phyloP scores from a whole-genome alignment of 2,888 invertebrate genomes.

The Hyles lineata region DNA sequence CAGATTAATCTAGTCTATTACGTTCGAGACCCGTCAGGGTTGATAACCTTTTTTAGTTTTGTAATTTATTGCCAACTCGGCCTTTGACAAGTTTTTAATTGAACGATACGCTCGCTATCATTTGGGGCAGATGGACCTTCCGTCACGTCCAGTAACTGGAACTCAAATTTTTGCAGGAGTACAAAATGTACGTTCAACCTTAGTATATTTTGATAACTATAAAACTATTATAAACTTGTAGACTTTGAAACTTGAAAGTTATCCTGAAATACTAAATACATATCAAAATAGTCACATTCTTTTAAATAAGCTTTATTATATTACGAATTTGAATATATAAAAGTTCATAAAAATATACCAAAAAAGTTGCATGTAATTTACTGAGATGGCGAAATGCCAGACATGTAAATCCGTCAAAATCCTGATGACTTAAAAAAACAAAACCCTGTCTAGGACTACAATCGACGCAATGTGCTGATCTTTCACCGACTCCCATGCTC shows the following conservation, averaged over 20 bases:
- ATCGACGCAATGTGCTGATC: not conserved
- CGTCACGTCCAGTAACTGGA: not conserved
- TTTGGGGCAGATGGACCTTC: not conserved
- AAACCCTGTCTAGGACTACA: not conserved
- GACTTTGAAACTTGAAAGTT: no score
- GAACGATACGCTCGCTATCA: not conserved
- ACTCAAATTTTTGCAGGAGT: not conserved
- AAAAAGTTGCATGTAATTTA: no score
- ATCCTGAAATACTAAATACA: no score
- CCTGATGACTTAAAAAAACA: not conserved
- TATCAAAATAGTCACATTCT: no score
- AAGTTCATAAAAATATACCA: no score
- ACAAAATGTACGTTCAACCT: no score
- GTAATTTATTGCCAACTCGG: conserved; percentile 2
- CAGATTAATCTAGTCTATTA: conserved; percentile 19
- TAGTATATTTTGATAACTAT: no score
- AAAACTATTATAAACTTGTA: no score
- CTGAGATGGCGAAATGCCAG: no score
- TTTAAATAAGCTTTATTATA: no score
- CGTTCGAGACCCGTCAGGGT: conserved; percentile 1
- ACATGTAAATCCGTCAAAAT: not conserved
- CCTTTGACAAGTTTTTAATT: not conserved
- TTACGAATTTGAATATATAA: no score
- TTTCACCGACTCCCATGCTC: not conserved
- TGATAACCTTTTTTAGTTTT: not conserved